Base-by-base conservation (phyloP, 2,113 vertebrate genomes). In the Lates calcarifer region DNA sequence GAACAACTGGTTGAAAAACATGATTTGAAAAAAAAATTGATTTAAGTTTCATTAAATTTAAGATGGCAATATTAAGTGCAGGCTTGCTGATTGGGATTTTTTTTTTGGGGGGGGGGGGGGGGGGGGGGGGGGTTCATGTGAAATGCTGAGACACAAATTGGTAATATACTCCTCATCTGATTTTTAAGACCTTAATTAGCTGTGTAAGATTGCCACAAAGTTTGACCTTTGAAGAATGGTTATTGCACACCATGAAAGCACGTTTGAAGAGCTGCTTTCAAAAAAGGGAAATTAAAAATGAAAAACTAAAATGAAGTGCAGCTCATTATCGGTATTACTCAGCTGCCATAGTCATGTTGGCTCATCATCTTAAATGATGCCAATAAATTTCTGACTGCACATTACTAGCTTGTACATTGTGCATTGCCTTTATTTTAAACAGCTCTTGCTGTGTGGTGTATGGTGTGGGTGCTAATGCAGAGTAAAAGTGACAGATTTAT, bases 101-200 rank as follows among this genome's bases (percentile, higher is more conserved):
- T n/a, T n/a, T n/a, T n/a, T n/a, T n/a, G n/a, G n/a, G n/a, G n/a
- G n/a, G n/a, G n/a, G n/a, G n/a, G n/a, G n/a, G n/a, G n/a, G n/a
- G n/a, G n/a, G n/a, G n/a, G 14, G 47, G n/a, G 35, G 56, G 31
- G 11, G 28, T 57, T 83, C 9, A 60, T 63, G 31, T 63, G 17
- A 58, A 64, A 74, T 14, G 22, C 61, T 58, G 26, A 62, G 37
- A 28, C 37, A 77, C 14, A 77, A 31, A 60, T 72, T 67, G 22
- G 9, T 76, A 41, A 62, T 33, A 41, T 15, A 62, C 35, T 39
- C 63, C 28, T 76, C 49, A 75, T 70, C 2, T 39, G 18, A 57
- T 87, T 58, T 79, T 69, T 3, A 43, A 55, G 70, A 65, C 41
- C 71, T 83, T 29, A 83, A 85, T 84, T 45, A 79, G 45, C 77